Percentiles rank a stretch among this genome's conserved stretches.
Conservation (phyloP, 2,888 invertebrate species). For the Hyalella azteca region DNA sequence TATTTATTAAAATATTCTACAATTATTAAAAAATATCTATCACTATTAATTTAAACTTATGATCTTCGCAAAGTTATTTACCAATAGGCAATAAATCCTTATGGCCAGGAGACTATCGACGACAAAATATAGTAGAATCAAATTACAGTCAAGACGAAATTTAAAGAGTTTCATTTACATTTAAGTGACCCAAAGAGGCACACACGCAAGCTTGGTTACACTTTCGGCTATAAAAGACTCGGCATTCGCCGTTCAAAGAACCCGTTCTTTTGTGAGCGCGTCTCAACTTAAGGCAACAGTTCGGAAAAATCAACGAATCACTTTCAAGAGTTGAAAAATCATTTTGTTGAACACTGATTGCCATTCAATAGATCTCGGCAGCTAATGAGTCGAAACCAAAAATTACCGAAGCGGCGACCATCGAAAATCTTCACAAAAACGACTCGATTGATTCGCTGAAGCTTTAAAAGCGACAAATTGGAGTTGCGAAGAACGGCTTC, state of each 20-base stretch:
- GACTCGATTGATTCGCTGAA: slow-evolving; percentile 23
- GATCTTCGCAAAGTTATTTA: too few species aligned
- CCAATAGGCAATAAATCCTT: too few species aligned
- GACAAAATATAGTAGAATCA: too few species aligned
- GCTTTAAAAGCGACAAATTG: background rate
- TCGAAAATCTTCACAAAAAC: background rate
- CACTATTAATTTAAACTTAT: too few species aligned
- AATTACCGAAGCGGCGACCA: slow-evolving; percentile 1
- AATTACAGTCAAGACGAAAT: too few species aligned
- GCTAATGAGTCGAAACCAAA: slow-evolving; percentile 11
- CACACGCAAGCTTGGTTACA: too few species aligned
- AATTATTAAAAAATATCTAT: too few species aligned
- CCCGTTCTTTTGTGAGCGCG: background rate
- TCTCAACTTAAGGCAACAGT: slow-evolving; percentile 1
- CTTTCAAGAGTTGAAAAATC: background rate
- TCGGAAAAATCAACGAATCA: slow-evolving; percentile 7
- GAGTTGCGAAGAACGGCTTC: background rate
- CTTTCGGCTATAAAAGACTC: too few species aligned
- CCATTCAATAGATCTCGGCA: background rate
- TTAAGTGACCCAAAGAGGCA: too few species aligned
- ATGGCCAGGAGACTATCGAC: too few species aligned
- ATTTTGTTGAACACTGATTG: slow-evolving; percentile 32
- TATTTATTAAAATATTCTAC: too few species aligned
- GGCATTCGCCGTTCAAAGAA: background rate
- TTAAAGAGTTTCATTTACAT: too few species aligned